Base-by-base conservation (phyloP, 2,113 vertebrate species). In the Beaufortia kweichowensis region DNA sequence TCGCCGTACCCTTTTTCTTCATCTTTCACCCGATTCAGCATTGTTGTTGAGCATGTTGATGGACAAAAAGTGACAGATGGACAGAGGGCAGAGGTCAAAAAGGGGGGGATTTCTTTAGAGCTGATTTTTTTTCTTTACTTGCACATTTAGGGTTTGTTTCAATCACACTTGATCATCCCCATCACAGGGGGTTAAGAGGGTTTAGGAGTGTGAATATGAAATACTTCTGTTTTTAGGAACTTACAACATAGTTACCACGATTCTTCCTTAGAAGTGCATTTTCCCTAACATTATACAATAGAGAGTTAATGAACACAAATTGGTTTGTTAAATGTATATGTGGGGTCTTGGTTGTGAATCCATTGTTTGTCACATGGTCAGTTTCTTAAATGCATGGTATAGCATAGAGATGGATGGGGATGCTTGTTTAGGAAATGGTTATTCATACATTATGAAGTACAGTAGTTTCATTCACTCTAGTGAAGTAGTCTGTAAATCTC, bases 1-100 rank as follows among this genome's bases (percentile, higher is more conserved):
- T 56, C 33, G 10, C 31, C 17, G 46, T 50, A 26, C 2, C 4
- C 63, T 78, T 57, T 56, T n/a, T 62, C 39, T 12, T 74, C 53
- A 74, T 63, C 41, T 28, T 60, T 75, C 62, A 50, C 28, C 35
- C 53, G 26, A 55, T 33, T 63, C 50, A 65, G 10, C 0, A 29
- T 6, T 68, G 55, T 7, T 75, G 57, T 28, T 19, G 41, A 21
- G n/a, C 10, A 12, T 10, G 19, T 33, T 50, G 2, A 4, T 50
- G 15, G 48, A 50, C 10, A 29, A 2, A 17, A 3, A 46, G 39
- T 73, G 70, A 73, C 56, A 73, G 70, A 73, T 73, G 70, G 70
- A 11, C 4, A 61, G 19, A 73, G 70, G 56, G 17, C 70, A 73
- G 17, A 73, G 70, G 70, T 73, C 70, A 61, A 6, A 59, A 48